Conservation (phyloP, 2,797 vertebrate species). For the Triplophysa yarkandensis region DNA sequence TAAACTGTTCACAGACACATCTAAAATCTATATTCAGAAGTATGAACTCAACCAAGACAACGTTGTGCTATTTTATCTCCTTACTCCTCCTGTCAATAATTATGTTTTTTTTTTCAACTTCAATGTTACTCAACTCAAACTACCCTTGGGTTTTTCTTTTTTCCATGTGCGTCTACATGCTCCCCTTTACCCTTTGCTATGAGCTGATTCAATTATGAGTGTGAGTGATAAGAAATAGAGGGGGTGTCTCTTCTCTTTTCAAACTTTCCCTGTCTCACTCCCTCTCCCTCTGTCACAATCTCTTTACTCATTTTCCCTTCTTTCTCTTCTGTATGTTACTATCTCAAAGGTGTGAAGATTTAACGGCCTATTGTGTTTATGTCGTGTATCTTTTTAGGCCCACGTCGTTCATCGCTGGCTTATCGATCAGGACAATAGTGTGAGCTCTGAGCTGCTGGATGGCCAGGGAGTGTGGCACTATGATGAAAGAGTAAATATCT, state of each 20-base stretch:
- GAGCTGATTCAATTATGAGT: not conserved
- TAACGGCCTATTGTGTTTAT: slow-evolving; percentile 82
- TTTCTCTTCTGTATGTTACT: slow-evolving; percentile 5
- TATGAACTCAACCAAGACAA: too few species aligned
- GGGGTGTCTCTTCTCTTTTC: slow-evolving; percentile 16
- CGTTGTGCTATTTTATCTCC: too few species aligned
- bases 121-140: too few species aligned
- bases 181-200: slow-evolving; percentile 62
- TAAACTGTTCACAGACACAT: too few species aligned
- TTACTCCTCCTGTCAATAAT: too few species aligned
- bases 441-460: slow-evolving; percentile 85
- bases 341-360: slow-evolving; percentile 65
- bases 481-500: slow-evolving; percentile 89
- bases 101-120: too few species aligned
- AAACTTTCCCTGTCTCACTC: slow-evolving; percentile 36
- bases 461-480: slow-evolving; percentile 85
- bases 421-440: slow-evolving; percentile 87
- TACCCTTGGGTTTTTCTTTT: too few species aligned
- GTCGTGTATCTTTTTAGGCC: slow-evolving; percentile 84
- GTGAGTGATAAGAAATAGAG: slow-evolving; percentile 25
- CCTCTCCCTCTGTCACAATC: not conserved
- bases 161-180: slow-evolving; percentile 23
- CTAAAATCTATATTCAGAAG: too few species aligned
- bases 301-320: too few species aligned
- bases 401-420: slow-evolving; percentile 85